Conservation (phyloP, 2,113 vertebrate genomes). For the Macrotus californicus region DNA sequence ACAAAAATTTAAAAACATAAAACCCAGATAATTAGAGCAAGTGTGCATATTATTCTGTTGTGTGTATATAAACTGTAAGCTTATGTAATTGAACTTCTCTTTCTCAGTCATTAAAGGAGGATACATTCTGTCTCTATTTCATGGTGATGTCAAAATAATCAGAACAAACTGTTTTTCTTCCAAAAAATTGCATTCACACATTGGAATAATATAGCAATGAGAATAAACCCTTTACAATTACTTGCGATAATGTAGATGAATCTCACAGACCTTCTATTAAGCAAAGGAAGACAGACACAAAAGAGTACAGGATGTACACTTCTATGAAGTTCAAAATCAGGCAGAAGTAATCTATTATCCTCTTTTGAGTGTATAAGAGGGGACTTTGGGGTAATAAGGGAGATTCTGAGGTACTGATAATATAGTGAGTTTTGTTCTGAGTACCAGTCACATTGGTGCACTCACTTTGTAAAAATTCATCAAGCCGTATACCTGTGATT, state of each 20-base stretch:
- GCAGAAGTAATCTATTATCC: not conserved
- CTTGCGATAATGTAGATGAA: not conserved
- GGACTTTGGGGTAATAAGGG: not conserved
- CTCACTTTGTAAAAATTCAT: constrained; percentile 17
- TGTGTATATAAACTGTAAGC: not conserved
- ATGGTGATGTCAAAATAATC: not conserved
- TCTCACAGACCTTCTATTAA: not conserved
- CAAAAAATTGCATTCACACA: not conserved
- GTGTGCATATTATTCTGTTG: not conserved
- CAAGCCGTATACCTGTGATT: not conserved
- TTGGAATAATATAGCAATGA: not conserved
- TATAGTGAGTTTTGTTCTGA: not conserved
- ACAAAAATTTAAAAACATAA: not conserved
- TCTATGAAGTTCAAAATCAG: not conserved
- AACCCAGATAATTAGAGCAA: not conserved
- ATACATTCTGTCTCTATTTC: not conserved
- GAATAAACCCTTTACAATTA: not conserved
- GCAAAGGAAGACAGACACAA: not conserved
- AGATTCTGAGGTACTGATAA: not conserved
- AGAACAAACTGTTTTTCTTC: not conserved
- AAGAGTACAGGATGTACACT: not conserved
- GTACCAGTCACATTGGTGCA: not conserved
- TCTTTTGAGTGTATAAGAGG: not conserved
- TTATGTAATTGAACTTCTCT: not conserved
- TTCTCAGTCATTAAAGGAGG: not conserved